phyloP scores from a whole-genome alignment of 92 coral and sea anemone genomes.

The Micromussa lordhowensis region DNA sequence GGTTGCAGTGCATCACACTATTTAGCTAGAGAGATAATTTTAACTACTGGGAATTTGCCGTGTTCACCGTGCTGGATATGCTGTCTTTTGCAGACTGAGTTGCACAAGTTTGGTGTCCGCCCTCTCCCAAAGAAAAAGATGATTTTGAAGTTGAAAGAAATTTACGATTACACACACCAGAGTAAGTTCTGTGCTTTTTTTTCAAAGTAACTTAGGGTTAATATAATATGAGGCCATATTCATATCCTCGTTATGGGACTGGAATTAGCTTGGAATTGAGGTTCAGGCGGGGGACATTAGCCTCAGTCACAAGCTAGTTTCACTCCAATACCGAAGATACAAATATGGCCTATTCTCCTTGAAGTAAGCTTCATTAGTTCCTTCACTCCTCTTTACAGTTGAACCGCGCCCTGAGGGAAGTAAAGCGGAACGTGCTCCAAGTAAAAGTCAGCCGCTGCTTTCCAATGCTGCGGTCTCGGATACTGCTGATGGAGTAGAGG shows the following conservation, averaged over 20 bases:
- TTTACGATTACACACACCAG: conserved; percentile 82
- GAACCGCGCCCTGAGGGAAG: conserved; percentile 11
- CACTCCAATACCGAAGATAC: too few relatives aligned
- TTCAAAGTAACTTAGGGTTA: too few relatives aligned
- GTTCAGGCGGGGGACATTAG: too few relatives aligned
- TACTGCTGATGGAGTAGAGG: conserved; percentile 19
- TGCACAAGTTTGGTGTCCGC: conserved; percentile 87
- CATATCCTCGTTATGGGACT: too few relatives aligned
- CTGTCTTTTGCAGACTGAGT: conserved; percentile 56
- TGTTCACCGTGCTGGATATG: neutral
- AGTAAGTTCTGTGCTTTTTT: conserved; percentile 41
- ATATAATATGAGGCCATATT: too few relatives aligned
- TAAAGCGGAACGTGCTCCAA: conserved; percentile 1
- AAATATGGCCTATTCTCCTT: too few relatives aligned
- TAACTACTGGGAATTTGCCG: neutral
- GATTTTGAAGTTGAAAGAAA: conserved; percentile 87
- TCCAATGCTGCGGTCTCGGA: conserved; percentile 5
- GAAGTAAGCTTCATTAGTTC: too few relatives aligned
- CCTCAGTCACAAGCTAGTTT: too few relatives aligned
- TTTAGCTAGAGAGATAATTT: neutral
- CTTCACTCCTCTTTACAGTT: conserved; percentile 3
- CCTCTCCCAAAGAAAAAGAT: conserved; percentile 93
- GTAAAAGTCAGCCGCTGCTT: neutral
- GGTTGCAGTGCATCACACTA: neutral
- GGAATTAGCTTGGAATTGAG: too few relatives aligned